phyloP scores from a whole-genome alignment of 2,888 invertebrate genomes.

The Yponomeuta evonymella region DNA sequence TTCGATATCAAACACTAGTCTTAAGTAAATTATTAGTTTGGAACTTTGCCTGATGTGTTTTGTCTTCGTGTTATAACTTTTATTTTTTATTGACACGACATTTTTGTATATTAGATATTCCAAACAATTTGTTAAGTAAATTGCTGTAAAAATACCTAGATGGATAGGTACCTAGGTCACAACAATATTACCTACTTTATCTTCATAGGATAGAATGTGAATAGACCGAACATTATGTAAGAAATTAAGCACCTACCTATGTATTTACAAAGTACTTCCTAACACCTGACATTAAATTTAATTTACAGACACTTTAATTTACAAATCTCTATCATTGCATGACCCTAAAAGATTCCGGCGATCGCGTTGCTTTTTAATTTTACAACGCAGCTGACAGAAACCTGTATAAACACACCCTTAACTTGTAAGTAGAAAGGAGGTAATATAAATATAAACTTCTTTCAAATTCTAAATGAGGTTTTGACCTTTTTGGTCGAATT shows the following conservation, averaged over 20 bases:
- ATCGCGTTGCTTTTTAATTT: conserved; percentile 66
- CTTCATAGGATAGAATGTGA: no score
- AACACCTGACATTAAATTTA: background rate
- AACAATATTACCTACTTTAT: no score
- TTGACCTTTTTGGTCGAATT: background rate
- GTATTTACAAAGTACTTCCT: no score
- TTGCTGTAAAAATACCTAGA: no score
- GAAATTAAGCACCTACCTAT: background rate
- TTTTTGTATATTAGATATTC: no score
- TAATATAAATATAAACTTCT: background rate
- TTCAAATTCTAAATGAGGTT: background rate
- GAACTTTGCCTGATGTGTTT: conserved; percentile 68
- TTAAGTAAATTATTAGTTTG: conserved; percentile 70
- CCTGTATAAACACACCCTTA: conserved; percentile 63
- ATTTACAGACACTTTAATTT: background rate
- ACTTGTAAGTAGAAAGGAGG: background rate
- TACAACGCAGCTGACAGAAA: conserved; percentile 62
- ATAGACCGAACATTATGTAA: background rate
- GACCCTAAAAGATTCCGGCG: conserved; percentile 42
- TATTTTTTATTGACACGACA: conserved; percentile 12
- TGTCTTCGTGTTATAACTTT: conserved; percentile 28
- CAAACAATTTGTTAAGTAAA: no score
- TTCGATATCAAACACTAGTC: conserved; percentile 24
- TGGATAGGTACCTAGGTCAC: no score
- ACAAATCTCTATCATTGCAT: conserved; percentile 21